Conservation (phyloP, 1,140 invertebrate species). For the Bactericera cockerelli region DNA sequence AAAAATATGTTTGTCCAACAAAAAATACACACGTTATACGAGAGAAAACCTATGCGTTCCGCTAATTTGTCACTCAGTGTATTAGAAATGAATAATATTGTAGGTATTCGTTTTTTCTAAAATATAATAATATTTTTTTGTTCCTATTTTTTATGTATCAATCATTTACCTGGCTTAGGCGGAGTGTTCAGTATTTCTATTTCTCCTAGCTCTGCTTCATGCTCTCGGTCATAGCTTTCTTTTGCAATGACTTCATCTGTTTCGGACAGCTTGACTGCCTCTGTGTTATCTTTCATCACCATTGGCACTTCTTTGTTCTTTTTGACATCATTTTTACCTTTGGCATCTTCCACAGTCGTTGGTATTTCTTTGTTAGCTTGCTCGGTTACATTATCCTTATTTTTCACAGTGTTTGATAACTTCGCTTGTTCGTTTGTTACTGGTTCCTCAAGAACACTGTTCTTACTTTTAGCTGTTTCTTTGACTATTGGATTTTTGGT, state of each 20-base stretch:
- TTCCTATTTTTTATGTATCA: no score
- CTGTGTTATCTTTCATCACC: not conserved
- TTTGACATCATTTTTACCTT: not conserved
- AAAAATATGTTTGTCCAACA: no score
- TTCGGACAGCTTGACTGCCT: not conserved
- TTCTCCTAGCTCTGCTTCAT: not conserved
- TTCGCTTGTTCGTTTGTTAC: not conserved
- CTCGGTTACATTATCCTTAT: not conserved
- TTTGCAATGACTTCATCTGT: not conserved
- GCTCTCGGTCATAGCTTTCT: not conserved
- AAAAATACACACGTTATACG: no score
- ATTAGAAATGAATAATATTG: no score
- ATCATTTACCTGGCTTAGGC: constrained; percentile 29
- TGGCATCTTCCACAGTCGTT: not conserved
- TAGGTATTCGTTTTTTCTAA: no score
- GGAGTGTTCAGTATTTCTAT: constrained; percentile 23
- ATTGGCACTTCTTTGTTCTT: no score
- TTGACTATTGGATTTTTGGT: no score
- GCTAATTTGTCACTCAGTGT: no score
- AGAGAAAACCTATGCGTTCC: no score
- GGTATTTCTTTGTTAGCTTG: not conserved
- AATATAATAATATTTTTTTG: no score
- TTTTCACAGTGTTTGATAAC: not conserved
- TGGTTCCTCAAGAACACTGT: not conserved
- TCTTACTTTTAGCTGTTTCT: no score